These are phyloP conservation scores for Cyclura pinguis DNA, from an alignment of 2,797 vertebrate species.

Conservation along the genomic window DNA sequence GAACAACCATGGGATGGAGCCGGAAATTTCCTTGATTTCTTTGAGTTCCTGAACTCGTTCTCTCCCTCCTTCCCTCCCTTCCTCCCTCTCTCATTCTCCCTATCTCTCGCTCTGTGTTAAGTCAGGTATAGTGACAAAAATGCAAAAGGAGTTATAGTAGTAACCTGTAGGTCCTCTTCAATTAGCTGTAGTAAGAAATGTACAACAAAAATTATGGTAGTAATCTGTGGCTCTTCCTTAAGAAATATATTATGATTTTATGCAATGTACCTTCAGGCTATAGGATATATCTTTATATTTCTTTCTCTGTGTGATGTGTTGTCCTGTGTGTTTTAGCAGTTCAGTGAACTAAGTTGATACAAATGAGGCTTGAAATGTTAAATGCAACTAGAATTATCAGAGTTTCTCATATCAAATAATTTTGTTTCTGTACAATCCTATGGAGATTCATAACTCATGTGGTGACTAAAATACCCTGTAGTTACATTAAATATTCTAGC, in stretches of 20 bases:
- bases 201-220: no score
- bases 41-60: no score
- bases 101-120: background rate
- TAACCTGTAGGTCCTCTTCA: no score
- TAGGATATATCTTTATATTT: constrained; percentile 53
- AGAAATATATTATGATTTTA: constrained; percentile 44
- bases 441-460: constrained; percentile 73
- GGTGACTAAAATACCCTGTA: constrained; percentile 68
- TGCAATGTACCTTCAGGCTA: constrained; percentile 61
- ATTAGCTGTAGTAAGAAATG: background rate
- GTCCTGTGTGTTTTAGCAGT: constrained; percentile 67
- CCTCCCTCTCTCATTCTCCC: background rate
- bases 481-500: constrained; percentile 60
- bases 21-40: background rate
- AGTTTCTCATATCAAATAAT: constrained; percentile 78
- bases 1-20: background rate
- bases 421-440: constrained; percentile 74
- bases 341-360: constrained; percentile 72
- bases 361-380: constrained; percentile 82
- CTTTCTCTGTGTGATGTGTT: constrained; percentile 18
- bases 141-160: no score
- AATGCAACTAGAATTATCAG: constrained; percentile 81
- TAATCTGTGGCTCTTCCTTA: constrained; percentile 47
- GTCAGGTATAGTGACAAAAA: no score
- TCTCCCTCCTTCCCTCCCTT: no score